A percentile compares a stretch with the other conserved stretches of the same genome.
Conservation (phyloP, 2,113 vertebrate species). For the Caloenas nicobarica region DNA sequence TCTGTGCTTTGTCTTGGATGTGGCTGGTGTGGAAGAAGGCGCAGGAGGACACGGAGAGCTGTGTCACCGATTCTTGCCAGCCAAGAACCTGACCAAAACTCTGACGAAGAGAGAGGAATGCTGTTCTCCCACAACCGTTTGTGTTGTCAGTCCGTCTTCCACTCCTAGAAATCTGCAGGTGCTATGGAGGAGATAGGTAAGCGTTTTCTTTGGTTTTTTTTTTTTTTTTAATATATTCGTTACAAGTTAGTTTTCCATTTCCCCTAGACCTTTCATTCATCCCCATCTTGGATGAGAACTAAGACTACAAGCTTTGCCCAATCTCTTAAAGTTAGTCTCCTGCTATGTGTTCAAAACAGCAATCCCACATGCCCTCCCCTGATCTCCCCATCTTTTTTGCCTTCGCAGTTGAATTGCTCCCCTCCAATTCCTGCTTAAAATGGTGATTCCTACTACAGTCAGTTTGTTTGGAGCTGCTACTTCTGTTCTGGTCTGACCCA, state of each 20-base stretch:
- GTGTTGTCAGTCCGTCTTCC: neutral
- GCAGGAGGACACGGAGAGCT: neutral
- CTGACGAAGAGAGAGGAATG: neutral
- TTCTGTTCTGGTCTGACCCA: neutral
- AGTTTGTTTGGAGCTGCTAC: neutral
- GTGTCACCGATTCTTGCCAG: neutral
- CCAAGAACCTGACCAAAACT: neutral
- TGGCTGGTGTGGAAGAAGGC: conserved; percentile 15
- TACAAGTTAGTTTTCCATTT: neutral
- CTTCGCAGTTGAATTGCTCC: neutral
- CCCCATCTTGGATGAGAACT: neutral
- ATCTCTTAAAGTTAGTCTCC: neutral
- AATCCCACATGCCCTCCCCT: neutral
- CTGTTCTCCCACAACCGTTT: neutral
- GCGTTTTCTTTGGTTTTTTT: neutral
- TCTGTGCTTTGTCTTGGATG: conserved; percentile 24
- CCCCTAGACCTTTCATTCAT: neutral
- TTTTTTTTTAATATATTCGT: neutral
- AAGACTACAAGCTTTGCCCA: neutral
- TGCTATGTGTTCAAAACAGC: neutral
- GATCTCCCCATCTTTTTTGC: neutral
- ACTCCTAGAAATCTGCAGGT: neutral
- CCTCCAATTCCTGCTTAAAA: neutral
- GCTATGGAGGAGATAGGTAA: neutral
- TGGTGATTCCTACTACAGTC: neutral